These are phyloP conservation scores for Nanorana parkeri DNA, from an alignment of 2,113 vertebrate species.

Conservation along the genomic window DNA sequence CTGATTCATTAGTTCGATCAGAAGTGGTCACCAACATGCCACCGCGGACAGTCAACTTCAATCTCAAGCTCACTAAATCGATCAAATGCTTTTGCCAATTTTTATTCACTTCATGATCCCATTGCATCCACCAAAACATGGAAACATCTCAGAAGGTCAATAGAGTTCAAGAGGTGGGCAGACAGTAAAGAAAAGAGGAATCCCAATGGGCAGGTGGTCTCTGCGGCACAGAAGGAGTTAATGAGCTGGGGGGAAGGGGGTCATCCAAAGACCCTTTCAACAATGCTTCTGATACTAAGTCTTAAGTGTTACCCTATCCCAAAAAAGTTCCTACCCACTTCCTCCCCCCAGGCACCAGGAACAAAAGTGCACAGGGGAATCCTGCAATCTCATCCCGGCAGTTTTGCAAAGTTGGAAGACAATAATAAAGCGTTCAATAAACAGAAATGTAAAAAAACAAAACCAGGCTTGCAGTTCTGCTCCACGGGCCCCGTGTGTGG, in stretches of 20 bases:
- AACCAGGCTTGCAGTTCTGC: background rate
- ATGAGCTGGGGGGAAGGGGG: background rate
- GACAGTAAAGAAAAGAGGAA: background rate
- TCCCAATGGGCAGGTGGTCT: background rate
- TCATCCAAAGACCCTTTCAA: background rate
- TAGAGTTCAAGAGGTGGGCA: background rate
- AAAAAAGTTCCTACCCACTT: slow-evolving; percentile 15
- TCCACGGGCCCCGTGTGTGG: background rate
- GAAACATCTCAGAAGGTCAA: too few relatives aligned
- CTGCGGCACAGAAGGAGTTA: background rate
- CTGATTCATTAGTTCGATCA: too few relatives aligned
- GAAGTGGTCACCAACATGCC: too few relatives aligned
- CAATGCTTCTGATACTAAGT: slow-evolving; percentile 9
- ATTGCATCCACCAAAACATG: too few relatives aligned
- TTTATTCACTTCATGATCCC: too few relatives aligned
- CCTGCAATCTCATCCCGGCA: slow-evolving; percentile 9
- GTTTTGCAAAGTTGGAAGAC: background rate
- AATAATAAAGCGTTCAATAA: background rate
- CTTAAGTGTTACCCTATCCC: background rate
- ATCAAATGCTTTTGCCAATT: too few relatives aligned
- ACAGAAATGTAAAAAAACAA: background rate
- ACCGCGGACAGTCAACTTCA: too few relatives aligned
- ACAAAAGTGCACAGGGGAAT: slow-evolving; percentile 16
- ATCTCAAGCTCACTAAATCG: too few relatives aligned
- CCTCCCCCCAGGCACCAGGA: slow-evolving; percentile 29